Evolutionary conservation across 2,797 vertebrate genomes (phyloP).

Genomic region (Yasuhikotakia modesta): DNA sequence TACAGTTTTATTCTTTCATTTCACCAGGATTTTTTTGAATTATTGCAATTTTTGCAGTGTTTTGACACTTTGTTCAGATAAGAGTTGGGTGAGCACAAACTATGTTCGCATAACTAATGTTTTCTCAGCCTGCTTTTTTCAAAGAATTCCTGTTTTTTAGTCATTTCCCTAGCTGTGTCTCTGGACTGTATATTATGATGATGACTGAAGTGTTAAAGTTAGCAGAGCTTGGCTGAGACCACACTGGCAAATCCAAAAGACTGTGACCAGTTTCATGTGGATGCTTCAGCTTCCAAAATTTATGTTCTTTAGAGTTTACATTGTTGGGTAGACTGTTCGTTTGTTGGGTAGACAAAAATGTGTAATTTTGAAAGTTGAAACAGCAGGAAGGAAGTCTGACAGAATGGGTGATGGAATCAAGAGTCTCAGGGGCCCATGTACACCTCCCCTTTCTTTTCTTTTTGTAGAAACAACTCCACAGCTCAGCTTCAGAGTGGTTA

Average conservation of each 20-base stretch:
- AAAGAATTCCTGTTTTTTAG: conserved; percentile 8
- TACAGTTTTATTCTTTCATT: not conserved
- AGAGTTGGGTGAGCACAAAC: not conserved
- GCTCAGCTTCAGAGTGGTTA: conserved; percentile 29
- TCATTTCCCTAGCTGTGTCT: conserved; percentile 2
- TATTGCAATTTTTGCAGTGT: not conserved
- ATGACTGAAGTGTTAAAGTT: conserved; percentile 8
- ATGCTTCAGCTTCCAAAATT: not conserved
- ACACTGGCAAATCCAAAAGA: conserved; percentile 23
- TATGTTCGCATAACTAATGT: conserved; percentile 5
- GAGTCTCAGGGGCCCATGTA: conserved; percentile 43
- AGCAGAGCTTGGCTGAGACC: conserved; percentile 8
- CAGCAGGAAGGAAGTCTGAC: conserved; percentile 52
- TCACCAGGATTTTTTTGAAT: not conserved
- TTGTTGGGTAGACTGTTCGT: not conserved
- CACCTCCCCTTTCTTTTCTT: conserved; percentile 41
- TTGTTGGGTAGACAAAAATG: not conserved
- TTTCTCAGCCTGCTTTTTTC: conserved; percentile 8
- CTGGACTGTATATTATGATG: conserved; percentile 17
- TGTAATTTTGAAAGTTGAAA: conserved; percentile 25
- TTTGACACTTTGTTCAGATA: not conserved
- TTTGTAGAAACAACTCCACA: conserved; percentile 41
- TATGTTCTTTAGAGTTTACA: not conserved
- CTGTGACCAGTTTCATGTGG: conserved; percentile 7
- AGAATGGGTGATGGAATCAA: conserved; percentile 37